Percentiles rank a stretch among this genome's conserved stretches.
Evolutionary conservation across 1,140 invertebrate genomes (phyloP).

Genomic region (Lordiphosa mommai): DNA sequence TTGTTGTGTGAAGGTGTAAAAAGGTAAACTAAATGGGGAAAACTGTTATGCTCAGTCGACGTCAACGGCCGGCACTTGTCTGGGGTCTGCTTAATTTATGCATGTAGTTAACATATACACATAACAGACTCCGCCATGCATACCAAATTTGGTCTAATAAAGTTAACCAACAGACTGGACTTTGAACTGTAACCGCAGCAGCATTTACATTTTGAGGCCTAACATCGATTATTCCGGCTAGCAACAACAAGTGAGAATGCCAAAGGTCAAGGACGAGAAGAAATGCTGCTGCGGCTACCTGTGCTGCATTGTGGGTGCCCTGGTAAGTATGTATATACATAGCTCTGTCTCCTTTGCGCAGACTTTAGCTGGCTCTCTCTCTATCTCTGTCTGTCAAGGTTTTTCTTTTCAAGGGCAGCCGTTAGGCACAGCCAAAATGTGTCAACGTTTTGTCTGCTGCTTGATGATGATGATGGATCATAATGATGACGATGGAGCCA

Average conservation of each 20-base stretch:
- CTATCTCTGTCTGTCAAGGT: slow-evolving; percentile 33
- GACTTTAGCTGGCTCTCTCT: slow-evolving; percentile 11
- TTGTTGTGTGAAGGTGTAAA: slow-evolving; percentile 67
- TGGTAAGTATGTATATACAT: neutral
- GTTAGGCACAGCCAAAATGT: slow-evolving; percentile 25
- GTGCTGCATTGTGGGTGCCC: slow-evolving; percentile 26
- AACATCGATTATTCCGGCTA: slow-evolving; percentile 51
- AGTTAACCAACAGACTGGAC: slow-evolving; percentile 28
- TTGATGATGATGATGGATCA: neutral
- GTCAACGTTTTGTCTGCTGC: slow-evolving; percentile 9
- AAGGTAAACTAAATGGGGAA: slow-evolving; percentile 64
- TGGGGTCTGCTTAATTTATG: slow-evolving; percentile 59
- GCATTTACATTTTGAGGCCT: neutral
- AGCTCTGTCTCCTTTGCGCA: slow-evolving; percentile 33
- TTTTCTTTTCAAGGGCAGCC: slow-evolving; percentile 64
- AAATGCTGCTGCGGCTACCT: slow-evolving; percentile 38
- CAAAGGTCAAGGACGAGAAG: slow-evolving; percentile 65
- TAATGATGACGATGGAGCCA: neutral
- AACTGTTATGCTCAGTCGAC: slow-evolving; percentile 74
- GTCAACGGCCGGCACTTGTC: slow-evolving; percentile 40
- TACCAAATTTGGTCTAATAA: slow-evolving; percentile 39
- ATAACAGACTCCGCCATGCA: slow-evolving; percentile 55
- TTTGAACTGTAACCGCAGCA: slow-evolving; percentile 14
- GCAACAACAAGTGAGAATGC: slow-evolving; percentile 53
- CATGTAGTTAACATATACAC: slow-evolving; percentile 27